These are phyloP conservation scores for Oryzias javanicus DNA, from an alignment of 2,113 vertebrate species.

Conservation along the genomic window DNA sequence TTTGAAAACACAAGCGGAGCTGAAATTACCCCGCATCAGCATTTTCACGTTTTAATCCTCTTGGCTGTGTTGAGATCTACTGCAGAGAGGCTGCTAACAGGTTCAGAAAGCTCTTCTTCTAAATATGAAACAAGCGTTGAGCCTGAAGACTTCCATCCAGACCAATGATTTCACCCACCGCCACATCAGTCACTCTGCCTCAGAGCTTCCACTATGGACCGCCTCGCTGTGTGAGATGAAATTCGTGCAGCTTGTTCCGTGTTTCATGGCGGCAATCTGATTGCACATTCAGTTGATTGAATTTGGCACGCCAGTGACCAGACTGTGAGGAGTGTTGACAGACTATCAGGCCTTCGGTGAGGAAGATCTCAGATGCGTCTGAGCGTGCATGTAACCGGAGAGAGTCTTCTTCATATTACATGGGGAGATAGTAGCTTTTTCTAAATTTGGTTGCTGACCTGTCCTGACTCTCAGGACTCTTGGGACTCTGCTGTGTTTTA, in stretches of 20 bases:
- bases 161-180: constrained; percentile 24
- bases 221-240: constrained; percentile 31
- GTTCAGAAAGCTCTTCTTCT: constrained; percentile 13
- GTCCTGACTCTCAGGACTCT: constrained; percentile 32
- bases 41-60: not conserved
- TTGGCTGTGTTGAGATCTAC: not conserved
- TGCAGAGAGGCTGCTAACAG: not conserved
- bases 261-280: constrained; percentile 51
- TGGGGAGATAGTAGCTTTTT: constrained; percentile 17
- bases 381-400: constrained; percentile 15
- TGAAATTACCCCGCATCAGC: not conserved
- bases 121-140: constrained; percentile 14
- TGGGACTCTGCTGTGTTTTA: constrained; percentile 38
- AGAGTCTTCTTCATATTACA: constrained; percentile 51
- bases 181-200: constrained; percentile 26
- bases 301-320: constrained; percentile 46
- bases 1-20: not conserved
- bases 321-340: constrained; percentile 40
- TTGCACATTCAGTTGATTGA: constrained; percentile 59
- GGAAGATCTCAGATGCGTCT: constrained; percentile 26
- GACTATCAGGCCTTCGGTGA: constrained; percentile 32
- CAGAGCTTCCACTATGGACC: constrained; percentile 35
- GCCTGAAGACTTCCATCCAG: constrained; percentile 25
- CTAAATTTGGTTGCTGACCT: constrained; percentile 37
- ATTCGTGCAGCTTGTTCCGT: constrained; percentile 47